Evolutionary conservation across 1,140 invertebrate species (phyloP).

Genomic region (Kradibia gibbosae): DNA sequence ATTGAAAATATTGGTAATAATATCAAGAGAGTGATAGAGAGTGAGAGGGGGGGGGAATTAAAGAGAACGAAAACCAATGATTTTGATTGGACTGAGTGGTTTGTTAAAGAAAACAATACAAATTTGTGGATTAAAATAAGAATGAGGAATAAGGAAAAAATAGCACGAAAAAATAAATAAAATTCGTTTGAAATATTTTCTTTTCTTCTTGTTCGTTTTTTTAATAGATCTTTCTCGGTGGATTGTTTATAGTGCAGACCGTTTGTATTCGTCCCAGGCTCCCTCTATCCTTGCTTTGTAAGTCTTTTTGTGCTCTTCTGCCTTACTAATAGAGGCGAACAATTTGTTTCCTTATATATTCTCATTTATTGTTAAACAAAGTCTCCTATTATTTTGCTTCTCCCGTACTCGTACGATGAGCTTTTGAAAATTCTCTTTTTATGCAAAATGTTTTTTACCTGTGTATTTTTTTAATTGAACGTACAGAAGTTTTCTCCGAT

Average conservation of each 20-base stretch:
- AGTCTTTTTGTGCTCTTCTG: background rate
- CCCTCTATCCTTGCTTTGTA: background rate
- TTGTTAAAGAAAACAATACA: background rate
- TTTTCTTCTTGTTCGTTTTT: background rate
- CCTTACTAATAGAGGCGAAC: background rate
- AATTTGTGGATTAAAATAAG: constrained; percentile 30
- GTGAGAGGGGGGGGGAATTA: background rate
- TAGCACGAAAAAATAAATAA: constrained; percentile 43
- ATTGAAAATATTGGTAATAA: too few relatives aligned
- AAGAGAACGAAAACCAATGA: background rate
- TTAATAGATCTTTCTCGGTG: background rate
- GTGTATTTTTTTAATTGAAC: background rate
- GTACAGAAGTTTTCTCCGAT: background rate
- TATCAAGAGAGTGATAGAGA: background rate
- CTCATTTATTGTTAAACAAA: background rate
- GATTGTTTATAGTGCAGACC: background rate
- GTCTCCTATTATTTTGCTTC: background rate
- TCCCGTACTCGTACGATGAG: background rate
- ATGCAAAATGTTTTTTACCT: constrained; percentile 24
- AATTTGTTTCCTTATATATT: background rate
- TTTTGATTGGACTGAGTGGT: background rate
- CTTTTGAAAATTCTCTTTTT: constrained; percentile 7
- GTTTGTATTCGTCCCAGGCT: background rate
- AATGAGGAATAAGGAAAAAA: background rate
- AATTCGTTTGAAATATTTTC: background rate